Base-by-base conservation (phyloP, 2,888 invertebrate genomes). In the Ophraella communa region DNA sequence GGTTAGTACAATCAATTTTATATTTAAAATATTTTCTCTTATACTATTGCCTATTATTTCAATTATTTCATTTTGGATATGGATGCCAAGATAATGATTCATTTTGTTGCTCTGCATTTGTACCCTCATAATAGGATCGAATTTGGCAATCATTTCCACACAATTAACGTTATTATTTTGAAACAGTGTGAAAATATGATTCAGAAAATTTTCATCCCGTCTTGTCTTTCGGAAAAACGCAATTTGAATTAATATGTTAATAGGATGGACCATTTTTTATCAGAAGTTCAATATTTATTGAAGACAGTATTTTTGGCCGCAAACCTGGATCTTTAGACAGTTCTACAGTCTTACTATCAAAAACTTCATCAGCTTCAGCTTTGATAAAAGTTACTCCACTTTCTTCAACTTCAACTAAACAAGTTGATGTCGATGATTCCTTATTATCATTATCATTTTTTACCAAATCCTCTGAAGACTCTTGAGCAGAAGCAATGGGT, bases 11-110 rank as follows among this genome's bases (percentile, higher is more conserved):
- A n/a, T n/a, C n/a, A n/a, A n/a, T n/a, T n/a, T n/a, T n/a, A n/a
- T n/a, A n/a, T n/a, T n/a, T n/a, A n/a, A n/a, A 44, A 44, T 44
- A 44, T 44, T 44, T 44, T 44, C 44, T 44, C 44, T 17, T 44
- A 17, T 4, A 44, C n/a, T 44, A 44, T 44, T 17, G 44, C 44
- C 30, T 30, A 30, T 30, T 30, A 30, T 30, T 30, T 30, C 30
- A 30, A 30, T 30, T 30, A 30, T 30, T 30, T 30, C 30, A 30
- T 30, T 30, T 30, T 30, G 30, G 10, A 30, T 30, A 10, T 30
- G 30, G 30, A 30, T 30, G 30, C 30, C 30, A 30, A 30, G 30
- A 30, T 30, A 30, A 30, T 30, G 30, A 30, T 30, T 30, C 30
- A 30, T 30, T 30, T 30, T 30, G 30, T 30, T 30, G 30, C 30